A percentile compares a stretch with the other conserved stretches of the same genome.
phyloP scores from a whole-genome alignment of 2,797 vertebrate genomes.

The Cirrhinus mrigala region DNA sequence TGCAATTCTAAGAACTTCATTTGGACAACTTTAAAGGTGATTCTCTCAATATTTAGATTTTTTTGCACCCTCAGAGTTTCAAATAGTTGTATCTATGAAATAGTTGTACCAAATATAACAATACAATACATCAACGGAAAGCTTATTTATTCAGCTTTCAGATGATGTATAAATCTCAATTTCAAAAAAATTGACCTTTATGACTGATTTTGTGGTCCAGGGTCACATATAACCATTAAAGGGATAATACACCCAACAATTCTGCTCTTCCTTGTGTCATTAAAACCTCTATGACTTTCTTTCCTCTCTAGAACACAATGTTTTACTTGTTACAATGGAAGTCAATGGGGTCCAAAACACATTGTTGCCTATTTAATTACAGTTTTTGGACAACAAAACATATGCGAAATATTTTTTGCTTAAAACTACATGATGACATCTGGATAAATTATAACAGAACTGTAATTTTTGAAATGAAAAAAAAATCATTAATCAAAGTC shows the following conservation, averaged over 20 bases:
- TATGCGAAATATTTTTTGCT: not conserved
- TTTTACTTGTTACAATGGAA: not conserved
- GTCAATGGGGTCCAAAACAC: not conserved
- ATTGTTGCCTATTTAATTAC: not conserved
- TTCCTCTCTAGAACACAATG: not conserved
- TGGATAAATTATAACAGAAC: not conserved
- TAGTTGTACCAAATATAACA: too few relatives aligned
- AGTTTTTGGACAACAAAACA: not conserved
- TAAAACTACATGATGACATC: not conserved
- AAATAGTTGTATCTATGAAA: too few relatives aligned
- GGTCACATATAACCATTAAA: not conserved
- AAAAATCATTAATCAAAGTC: too few relatives aligned
- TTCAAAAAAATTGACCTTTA: too few relatives aligned
- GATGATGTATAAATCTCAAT: too few relatives aligned
- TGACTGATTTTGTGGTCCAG: too few relatives aligned
- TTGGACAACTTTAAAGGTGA: too few relatives aligned
- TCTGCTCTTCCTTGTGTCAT: not conserved
- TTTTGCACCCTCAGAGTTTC: too few relatives aligned
- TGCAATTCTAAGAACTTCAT: too few relatives aligned
- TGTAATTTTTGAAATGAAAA: not conserved
- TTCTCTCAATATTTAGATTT: too few relatives aligned
- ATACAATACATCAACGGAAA: too few relatives aligned
- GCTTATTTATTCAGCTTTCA: too few relatives aligned
- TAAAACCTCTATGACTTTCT: not conserved
- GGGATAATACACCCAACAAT: not conserved